These are phyloP conservation scores for Fregata magnificens DNA, from an alignment of 2,113 vertebrate genomes.

Conservation along the genomic window DNA sequence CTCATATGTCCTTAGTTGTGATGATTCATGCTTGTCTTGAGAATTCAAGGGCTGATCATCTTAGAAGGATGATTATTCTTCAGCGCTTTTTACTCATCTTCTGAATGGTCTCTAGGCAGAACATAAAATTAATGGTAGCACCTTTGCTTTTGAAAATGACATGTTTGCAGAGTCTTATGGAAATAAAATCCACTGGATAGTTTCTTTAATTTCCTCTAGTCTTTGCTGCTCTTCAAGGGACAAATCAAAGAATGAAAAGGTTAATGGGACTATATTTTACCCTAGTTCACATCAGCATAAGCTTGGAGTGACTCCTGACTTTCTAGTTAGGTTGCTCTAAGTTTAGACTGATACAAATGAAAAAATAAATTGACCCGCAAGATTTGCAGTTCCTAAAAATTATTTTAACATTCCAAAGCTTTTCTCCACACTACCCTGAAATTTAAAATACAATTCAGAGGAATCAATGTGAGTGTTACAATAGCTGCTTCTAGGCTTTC, in stretches of 20 bases:
- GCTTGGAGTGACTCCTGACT: not conserved
- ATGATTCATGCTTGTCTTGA: not conserved
- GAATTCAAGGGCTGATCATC: not conserved
- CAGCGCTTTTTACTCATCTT: not conserved
- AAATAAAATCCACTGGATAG: not conserved
- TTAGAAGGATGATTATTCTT: not conserved
- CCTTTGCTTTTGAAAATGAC: not conserved
- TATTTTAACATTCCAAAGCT: not conserved
- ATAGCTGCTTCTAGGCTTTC: not conserved
- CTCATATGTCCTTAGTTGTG: not conserved
- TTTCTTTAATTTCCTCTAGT: not conserved
- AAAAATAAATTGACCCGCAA: not conserved
- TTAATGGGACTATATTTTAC: not conserved
- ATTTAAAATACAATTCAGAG: not conserved
- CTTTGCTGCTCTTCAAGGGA: not conserved
- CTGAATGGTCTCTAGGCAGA: not conserved
- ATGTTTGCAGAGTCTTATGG: not conserved
- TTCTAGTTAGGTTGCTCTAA: not conserved
- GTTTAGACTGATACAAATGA: not conserved
- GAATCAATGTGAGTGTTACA: not conserved
- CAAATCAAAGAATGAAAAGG: not conserved
- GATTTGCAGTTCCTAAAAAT: not conserved
- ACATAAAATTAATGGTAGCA: not conserved
- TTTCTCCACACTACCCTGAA: not conserved
- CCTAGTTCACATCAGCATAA: not conserved